Percentiles rank a stretch among this genome's conserved stretches.
Evolutionary conservation across 2,797 vertebrate species (phyloP).

Genomic region (Poecilia gillii): DNA sequence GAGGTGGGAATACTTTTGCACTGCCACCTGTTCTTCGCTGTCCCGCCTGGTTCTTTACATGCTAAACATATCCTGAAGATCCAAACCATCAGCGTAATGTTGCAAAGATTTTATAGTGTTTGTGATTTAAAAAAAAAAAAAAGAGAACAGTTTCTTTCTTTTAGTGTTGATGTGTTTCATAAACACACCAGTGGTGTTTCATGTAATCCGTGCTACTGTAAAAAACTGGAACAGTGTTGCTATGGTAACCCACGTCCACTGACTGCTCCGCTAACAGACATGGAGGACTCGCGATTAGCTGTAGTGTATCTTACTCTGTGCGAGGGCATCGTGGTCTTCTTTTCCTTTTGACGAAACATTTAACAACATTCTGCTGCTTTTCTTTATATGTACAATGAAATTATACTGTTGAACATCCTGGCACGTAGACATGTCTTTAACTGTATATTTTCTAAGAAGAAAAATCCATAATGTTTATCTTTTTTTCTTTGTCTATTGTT

Average conservation of each 20-base stretch:
- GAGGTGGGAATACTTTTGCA: background rate
- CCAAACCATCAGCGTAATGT: slow-evolving; percentile 14
- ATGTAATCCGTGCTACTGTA: slow-evolving; percentile 24
- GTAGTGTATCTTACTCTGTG: slow-evolving; percentile 9
- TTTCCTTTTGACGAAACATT: slow-evolving; percentile 13
- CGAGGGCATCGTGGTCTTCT: slow-evolving; percentile 6
- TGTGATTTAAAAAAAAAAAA: background rate
- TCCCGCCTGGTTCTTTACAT: background rate
- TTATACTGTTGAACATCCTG: slow-evolving; percentile 20
- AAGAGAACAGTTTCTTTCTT: background rate
- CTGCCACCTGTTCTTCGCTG: background rate
- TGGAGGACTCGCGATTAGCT: slow-evolving; percentile 8
- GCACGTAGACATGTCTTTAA: slow-evolving; percentile 25
- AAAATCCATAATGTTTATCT: slow-evolving; percentile 16
- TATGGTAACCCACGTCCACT: slow-evolving; percentile 51
- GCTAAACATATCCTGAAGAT: slow-evolving; percentile 5
- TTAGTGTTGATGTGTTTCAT: slow-evolving; percentile 4
- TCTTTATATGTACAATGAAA: slow-evolving; percentile 28
- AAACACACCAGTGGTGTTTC: slow-evolving; percentile 34
- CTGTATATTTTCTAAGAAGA: slow-evolving; percentile 41
- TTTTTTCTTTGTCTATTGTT: slow-evolving; percentile 50
- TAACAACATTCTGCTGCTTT: slow-evolving; percentile 46
- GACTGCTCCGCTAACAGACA: background rate
- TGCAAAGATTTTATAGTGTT: slow-evolving; percentile 16
- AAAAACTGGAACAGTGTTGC: slow-evolving; percentile 36